These are phyloP conservation scores for Sus cebifrons DNA, from an alignment of 2,797 vertebrate genomes.

Conservation along the genomic window DNA sequence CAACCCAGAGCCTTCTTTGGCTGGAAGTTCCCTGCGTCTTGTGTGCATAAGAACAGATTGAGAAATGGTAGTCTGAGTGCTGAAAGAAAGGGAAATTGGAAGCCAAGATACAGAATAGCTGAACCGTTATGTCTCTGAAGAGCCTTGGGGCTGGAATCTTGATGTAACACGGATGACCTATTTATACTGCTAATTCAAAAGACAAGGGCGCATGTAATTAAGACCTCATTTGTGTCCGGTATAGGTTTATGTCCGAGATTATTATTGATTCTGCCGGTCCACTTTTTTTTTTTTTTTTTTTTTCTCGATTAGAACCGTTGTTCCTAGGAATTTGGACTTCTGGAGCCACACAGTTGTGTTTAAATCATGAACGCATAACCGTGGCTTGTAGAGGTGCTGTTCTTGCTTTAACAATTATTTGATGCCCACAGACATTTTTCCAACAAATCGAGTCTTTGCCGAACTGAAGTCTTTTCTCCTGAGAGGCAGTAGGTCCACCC, in stretches of 20 bases:
- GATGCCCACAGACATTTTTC: neutral
- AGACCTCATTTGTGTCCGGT: neutral
- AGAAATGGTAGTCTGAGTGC: neutral
- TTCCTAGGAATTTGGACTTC: neutral
- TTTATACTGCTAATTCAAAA: fast-evolving
- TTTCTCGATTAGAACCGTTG: neutral
- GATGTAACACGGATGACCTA: neutral
- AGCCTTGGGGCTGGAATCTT: fast-evolving
- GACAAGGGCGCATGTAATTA: fast-evolving
- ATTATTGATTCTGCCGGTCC: neutral
- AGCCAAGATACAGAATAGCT: fast-evolving
- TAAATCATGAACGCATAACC: neutral
- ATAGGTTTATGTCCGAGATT: too few species aligned
- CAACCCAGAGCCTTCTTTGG: neutral
- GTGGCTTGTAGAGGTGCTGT: neutral
- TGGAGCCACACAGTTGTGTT: neutral
- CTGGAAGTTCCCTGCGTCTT: neutral
- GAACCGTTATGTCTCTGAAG: neutral
- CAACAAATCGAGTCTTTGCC: neutral
- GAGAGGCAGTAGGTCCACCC: too few species aligned
- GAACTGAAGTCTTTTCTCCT: fast-evolving
- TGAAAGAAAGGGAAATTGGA: neutral
- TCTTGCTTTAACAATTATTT: neutral
- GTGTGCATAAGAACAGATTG: neutral
- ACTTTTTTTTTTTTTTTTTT: too few species aligned